Conservation (phyloP, 2,888 invertebrate species). For the Lasioglossum leucozonium region DNA sequence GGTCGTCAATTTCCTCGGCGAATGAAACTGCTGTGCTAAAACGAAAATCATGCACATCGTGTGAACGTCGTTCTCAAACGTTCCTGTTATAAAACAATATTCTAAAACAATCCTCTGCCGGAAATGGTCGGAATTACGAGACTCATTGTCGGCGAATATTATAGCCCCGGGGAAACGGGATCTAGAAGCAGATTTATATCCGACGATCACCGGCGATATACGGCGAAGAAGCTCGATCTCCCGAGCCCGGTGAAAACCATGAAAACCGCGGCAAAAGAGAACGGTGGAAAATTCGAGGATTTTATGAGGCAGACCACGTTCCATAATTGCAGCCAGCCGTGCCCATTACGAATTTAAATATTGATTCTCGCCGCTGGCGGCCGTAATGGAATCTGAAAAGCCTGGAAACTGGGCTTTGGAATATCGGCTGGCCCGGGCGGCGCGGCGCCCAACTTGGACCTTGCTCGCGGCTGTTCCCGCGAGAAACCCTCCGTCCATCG, state of each 20-base stretch:
- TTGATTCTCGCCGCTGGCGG: constrained; percentile 74
- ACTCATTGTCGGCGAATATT: neutral
- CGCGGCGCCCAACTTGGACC: constrained; percentile 15
- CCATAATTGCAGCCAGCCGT: constrained; percentile 59
- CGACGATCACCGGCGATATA: neutral
- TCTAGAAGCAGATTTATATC: neutral
- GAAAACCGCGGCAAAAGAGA: constrained; percentile 15
- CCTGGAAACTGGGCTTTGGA: constrained; percentile 61
- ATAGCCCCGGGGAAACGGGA: neutral
- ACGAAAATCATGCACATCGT: too few relatives aligned
- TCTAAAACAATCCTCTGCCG: neutral
- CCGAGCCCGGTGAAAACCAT: neutral
- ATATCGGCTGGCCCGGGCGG: constrained; percentile 42
- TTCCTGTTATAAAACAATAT: neutral
- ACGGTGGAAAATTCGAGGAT: constrained; percentile 19
- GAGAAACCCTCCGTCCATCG: constrained; percentile 18
- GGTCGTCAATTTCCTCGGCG: too few relatives aligned
- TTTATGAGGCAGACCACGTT: constrained; percentile 45
- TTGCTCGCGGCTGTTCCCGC: constrained; percentile 6
- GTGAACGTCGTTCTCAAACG: too few relatives aligned
- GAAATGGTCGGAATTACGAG: neutral
- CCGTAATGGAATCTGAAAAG: constrained; percentile 77
- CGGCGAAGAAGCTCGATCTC: neutral
- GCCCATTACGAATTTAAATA: constrained; percentile 82
- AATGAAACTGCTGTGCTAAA: too few relatives aligned